Conservation (phyloP, 2,888 invertebrate species). For the Sinodicranocentrus sp. region DNA sequence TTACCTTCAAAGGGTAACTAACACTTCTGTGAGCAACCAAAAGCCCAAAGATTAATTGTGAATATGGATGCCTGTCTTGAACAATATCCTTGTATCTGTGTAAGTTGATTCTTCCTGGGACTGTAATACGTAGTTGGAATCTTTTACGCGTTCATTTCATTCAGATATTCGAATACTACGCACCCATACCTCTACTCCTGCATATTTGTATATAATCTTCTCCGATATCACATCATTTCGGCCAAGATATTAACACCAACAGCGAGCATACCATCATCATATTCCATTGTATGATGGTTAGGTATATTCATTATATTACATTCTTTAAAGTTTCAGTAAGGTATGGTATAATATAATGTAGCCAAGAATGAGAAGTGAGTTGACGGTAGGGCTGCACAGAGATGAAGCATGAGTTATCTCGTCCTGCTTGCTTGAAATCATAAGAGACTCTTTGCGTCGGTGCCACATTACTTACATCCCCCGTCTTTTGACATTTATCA, state of each 20-base stretch:
- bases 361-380: slow-evolving; percentile 43
- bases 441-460: slow-evolving; percentile 31
- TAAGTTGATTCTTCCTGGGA: too few species aligned
- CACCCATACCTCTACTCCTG: too few species aligned
- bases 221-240: background rate
- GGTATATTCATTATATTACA: background rate
- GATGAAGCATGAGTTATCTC: slow-evolving; percentile 41
- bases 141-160: too few species aligned
- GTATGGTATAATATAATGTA: too few species aligned
- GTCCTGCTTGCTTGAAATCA: slow-evolving; percentile 54
- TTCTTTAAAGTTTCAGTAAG: slow-evolving; percentile 14
- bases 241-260: background rate
- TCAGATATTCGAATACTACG: too few species aligned
- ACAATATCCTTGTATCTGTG: too few species aligned
- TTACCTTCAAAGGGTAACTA: slow-evolving; percentile 24
- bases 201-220: too few species aligned
- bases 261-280: background rate
- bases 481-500: slow-evolving; percentile 49
- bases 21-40: slow-evolving; percentile 30
- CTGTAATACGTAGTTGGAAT: too few species aligned
- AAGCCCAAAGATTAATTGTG: too few species aligned
- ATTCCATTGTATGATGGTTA: background rate
- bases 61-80: too few species aligned
- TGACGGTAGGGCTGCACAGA: slow-evolving; percentile 42
- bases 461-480: slow-evolving; percentile 34